phyloP scores from a whole-genome alignment of 2,797 vertebrate genomes.

The Bradypodion pumilum region DNA sequence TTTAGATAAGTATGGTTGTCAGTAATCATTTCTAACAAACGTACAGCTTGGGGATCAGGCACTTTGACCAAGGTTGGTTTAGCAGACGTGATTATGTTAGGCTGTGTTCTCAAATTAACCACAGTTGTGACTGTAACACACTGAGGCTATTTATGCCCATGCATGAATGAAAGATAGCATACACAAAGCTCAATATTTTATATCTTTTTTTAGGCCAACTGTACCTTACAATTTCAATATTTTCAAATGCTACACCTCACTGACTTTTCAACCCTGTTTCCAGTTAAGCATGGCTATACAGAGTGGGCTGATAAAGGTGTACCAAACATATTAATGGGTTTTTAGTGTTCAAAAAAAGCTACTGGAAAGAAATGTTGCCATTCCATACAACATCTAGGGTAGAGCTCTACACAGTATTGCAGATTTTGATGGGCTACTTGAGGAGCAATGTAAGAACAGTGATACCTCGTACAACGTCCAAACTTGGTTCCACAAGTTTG shows the following conservation, averaged over 20 bases:
- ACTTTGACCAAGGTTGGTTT: not conserved
- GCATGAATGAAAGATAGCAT: not conserved
- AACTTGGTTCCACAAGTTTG: no score
- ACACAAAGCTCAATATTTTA: not conserved
- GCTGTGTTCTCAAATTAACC: not conserved
- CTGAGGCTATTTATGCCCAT: not conserved
- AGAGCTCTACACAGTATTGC: not conserved
- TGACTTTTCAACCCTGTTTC: not conserved
- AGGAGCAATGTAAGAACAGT: no score
- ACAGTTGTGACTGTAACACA: not conserved
- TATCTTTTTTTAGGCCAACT: not conserved
- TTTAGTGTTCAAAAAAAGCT: not conserved
- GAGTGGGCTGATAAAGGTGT: not conserved
- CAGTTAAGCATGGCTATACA: not conserved
- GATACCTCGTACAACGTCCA: no score
- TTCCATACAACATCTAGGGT: not conserved
- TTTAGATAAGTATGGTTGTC: not conserved
- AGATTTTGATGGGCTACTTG: no score
- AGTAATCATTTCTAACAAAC: slow-evolving; percentile 9
- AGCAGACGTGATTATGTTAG: not conserved
- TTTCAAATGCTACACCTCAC: no score
- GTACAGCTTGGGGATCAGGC: not conserved
- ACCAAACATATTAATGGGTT: not conserved
- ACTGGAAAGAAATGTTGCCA: not conserved
- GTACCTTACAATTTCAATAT: no score